Evolutionary conservation across 2,797 vertebrate species (phyloP), one percentile per base, ranked within the genome.

Genomic region (Loriculus beryllinus): DNA sequence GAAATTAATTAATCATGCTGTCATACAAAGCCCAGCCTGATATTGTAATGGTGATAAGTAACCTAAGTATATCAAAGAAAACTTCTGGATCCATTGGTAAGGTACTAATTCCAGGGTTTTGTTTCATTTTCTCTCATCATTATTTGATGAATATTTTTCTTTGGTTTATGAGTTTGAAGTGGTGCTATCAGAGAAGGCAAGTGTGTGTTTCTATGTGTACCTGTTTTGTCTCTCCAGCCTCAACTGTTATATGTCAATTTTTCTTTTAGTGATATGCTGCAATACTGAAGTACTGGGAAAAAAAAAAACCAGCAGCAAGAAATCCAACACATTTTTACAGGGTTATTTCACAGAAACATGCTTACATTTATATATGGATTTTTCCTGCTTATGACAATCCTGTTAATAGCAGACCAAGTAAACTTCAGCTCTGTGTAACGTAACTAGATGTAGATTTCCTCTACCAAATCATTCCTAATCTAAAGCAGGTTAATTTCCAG

Each of bases 401-500:
- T 71, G 45, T 90, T 93, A 90, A 93, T 45, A 83, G 54, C 78
- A 93, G 85, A 71, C 26, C 29, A 45, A 71, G 80, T 42, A 78
- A 93, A 63, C n/a, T 57, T 51, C 65, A 90, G 37, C 0, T 0
- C 77, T 10, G 18, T 65, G 74, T 65, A 81, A 67, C 49, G 39
- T 47, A 76, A 62, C 47, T n/a, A 63, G 62, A 82, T 80, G 76
- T 31, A 92, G 56, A 87, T 90, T 93, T 74, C 60, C 71, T 93
- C 57, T 52, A 60, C 35, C 71, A 93, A 64, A 94, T 92, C 59
- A 65, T 84, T 71, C 67, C 33, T 81, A 74, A 88, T 77, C 82
- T 90, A 79, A 93, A 89, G 67, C 45, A 94, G 67, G 88, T 77
- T 96, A 74, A 94, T 95, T 94, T 95, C 76, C 80, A 95, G 88